A percentile compares a stretch with the other conserved stretches of the same genome.
Conservation (phyloP, 2,888 invertebrate species). For the Hypsopygia costalis region DNA sequence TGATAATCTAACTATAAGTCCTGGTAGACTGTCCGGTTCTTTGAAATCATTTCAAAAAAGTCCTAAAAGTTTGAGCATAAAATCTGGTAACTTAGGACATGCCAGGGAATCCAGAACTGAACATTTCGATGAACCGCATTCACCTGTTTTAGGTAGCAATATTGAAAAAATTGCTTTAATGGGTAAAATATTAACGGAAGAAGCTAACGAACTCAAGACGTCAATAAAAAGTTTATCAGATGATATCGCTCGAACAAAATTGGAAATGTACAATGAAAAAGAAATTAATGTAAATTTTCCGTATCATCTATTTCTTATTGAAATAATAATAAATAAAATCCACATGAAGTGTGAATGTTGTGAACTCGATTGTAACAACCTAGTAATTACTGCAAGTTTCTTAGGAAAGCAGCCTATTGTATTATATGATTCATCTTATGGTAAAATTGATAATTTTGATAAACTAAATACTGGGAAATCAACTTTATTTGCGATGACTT, state of each 20-base stretch:
- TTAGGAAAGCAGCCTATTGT: conserved; percentile 62
- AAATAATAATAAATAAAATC: conserved; percentile 69
- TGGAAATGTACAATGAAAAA: conserved; percentile 31
- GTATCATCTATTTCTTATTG: conserved; percentile 66
- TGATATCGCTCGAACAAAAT: conserved; percentile 56
- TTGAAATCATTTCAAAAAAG: no score
- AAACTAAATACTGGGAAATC: conserved; percentile 68
- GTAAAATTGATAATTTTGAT: conserved; percentile 53
- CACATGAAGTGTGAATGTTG: conserved; percentile 75
- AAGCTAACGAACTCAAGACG: conserved; percentile 60
- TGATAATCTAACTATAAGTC: no score
- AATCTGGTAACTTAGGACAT: no score
- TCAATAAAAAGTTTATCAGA: conserved; percentile 58
- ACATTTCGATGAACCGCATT: conserved; percentile 11
- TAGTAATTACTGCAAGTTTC: conserved; percentile 62
- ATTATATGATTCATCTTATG: conserved; percentile 60
- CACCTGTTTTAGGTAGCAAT: conserved; percentile 39
- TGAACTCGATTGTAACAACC: conserved; percentile 61
- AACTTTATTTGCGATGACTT: conserved; percentile 69
- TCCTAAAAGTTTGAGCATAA: no score
- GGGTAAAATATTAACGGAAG: conserved; percentile 60
- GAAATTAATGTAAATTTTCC: conserved; percentile 58
- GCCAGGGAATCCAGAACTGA: no score
- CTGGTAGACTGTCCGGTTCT: no score
- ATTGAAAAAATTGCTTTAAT: conserved; percentile 62